These are phyloP conservation scores for Verasper variegatus DNA, from an alignment of 2,113 vertebrate genomes.

Conservation along the genomic window DNA sequence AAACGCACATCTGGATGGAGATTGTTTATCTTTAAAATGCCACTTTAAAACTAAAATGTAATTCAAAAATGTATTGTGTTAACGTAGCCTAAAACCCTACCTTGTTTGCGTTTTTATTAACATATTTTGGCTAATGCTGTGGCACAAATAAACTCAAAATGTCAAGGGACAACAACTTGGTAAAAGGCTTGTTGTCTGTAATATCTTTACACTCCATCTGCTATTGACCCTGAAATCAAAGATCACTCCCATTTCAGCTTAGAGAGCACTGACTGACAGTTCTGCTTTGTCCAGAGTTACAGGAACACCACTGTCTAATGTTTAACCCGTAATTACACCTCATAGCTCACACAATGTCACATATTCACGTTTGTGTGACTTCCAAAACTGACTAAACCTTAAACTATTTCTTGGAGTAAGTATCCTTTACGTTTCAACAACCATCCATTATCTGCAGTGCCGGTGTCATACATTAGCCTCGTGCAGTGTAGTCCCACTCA, in stretches of 20 bases:
- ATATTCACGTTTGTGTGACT: slow-evolving; percentile 12
- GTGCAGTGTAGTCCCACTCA: slow-evolving; percentile 51
- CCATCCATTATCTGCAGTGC: slow-evolving; percentile 43
- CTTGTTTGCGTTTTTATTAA: too few relatives aligned
- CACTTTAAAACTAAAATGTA: too few relatives aligned
- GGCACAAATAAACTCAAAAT: neutral
- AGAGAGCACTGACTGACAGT: neutral
- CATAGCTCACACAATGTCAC: slow-evolving; percentile 20
- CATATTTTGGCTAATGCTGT: neutral
- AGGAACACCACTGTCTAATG: slow-evolving; percentile 8
- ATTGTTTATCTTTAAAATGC: neutral
- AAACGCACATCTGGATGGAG: neutral
- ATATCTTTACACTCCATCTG: slow-evolving; percentile 9
- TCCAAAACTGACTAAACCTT: neutral
- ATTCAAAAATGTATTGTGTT: too few relatives aligned
- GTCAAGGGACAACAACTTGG: neutral
- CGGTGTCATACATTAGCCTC: slow-evolving; percentile 47
- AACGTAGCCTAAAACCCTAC: too few relatives aligned
- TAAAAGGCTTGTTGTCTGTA: neutral
- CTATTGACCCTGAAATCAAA: slow-evolving; percentile 27
- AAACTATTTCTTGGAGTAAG: neutral
- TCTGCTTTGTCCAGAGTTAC: neutral
- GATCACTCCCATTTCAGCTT: neutral
- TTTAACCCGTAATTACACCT: slow-evolving; percentile 22
- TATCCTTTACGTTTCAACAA: slow-evolving; percentile 34